phyloP scores from a whole-genome alignment of 2,113 vertebrate genomes.

The Parotia lawesii region DNA sequence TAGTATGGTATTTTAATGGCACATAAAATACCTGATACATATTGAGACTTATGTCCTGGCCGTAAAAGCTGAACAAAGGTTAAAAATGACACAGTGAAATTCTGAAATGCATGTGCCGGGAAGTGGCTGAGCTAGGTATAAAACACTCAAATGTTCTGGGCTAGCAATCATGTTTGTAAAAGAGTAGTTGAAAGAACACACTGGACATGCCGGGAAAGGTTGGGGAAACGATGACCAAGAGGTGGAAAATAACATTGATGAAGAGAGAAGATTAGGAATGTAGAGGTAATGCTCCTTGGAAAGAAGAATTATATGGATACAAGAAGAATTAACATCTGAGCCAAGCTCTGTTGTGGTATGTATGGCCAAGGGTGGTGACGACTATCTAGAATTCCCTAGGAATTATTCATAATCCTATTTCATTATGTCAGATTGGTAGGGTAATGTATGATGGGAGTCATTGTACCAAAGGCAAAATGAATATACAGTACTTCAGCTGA shows the following conservation, averaged over 20 bases:
- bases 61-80: neutral
- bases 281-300: neutral
- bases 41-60: slow-evolving; percentile 11
- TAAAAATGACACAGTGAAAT: slow-evolving; percentile 8
- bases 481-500: neutral
- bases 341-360: neutral
- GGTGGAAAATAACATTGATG: neutral
- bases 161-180: neutral
- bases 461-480: neutral
- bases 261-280: neutral
- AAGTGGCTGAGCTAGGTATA: neutral
- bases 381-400: neutral
- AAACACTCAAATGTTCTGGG: neutral
- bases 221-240: neutral
- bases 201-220: neutral
- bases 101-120: neutral
- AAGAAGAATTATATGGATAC: neutral
- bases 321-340: slow-evolving; percentile 7
- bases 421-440: neutral
- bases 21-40: slow-evolving; percentile 1
- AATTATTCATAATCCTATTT: neutral
- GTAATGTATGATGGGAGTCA: neutral
- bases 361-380: neutral
- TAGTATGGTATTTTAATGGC: slow-evolving; percentile 23
- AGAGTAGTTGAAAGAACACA: neutral